A percentile compares a stretch with the other conserved stretches of the same genome.
Evolutionary conservation across 2,888 invertebrate species (phyloP).

Genomic region (Rotaria socialis): DNA sequence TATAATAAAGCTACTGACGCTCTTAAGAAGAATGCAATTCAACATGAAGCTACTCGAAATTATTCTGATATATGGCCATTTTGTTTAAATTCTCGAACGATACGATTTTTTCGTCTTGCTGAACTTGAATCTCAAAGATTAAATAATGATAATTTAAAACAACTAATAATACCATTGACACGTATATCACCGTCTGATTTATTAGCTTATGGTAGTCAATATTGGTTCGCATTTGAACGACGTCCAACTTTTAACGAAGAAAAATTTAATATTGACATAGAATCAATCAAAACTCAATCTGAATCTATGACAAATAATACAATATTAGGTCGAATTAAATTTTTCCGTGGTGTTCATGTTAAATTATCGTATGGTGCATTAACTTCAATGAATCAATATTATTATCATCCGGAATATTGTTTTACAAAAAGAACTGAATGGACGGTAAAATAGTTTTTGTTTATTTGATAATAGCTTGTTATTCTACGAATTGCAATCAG

Average conservation of each 20-base stretch:
- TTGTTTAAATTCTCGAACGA: conserved; percentile 2
- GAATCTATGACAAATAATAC: background rate
- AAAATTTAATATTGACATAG: background rate
- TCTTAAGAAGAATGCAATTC: background rate
- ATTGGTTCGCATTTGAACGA: background rate
- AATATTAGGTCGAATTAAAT: background rate
- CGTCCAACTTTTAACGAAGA: background rate
- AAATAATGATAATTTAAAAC: background rate
- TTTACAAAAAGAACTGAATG: background rate
- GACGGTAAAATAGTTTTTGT: background rate
- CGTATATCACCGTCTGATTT: background rate
- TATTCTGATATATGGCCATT: background rate
- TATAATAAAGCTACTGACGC: background rate
- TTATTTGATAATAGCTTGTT: too few species aligned
- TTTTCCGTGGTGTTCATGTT: background rate
- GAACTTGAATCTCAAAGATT: background rate
- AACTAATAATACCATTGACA: background rate
- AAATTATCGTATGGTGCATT: background rate
- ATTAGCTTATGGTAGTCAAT: background rate
- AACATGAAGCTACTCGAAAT: background rate
- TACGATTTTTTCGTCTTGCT: background rate
- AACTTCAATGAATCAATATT: conserved; percentile 14
- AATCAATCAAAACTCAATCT: background rate
- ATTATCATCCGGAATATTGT: background rate
- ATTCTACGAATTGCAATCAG: too few species aligned